Evolutionary conservation across 2,113 vertebrate genomes (phyloP), one percentile per base, ranked within the genome.

Genomic region (Carassius carassius): DNA sequence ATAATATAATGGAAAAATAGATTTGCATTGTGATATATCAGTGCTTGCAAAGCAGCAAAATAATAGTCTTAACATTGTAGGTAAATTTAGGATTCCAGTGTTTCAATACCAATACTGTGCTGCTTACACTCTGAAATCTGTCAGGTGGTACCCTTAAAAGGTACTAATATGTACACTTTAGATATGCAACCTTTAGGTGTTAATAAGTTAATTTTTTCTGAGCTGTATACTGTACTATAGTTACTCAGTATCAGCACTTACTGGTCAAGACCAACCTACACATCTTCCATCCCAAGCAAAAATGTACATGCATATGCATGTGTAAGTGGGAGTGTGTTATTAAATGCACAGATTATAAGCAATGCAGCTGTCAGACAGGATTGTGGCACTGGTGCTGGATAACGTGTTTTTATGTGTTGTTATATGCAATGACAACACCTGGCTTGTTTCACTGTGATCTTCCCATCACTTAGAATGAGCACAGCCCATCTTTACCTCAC

Each of bases 401-500:
- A 84, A 87, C 81, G 58, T 89, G 86, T 86, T 84, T 90, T 89
- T 91, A 89, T 92, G 88, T 91, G 90, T 90, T 89, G 88, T 91
- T 86, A 91, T 87, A 90, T 90, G 91, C 86, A 90, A 88, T 89
- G 91, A 92, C 92, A 93, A 92, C 84, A 86, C 90, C 91, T 92
- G 92, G 88, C 90, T 90, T 93, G 92, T 92, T 93, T 92, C 84
- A 89, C 93, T 92, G 90, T 94, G 91, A 94, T 94, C 92, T 94
- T 90, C 91, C 92, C 90, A 93, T 93, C 93, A 92, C 89, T 90
- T 90, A 89, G 91, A 94, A 93, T 91, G 90, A 92, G 91, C 83
- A 88, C 90, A 89, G 85, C 65, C 83, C 88, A 82, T 76, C 54
- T 82, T 89, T 91, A 85, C 83, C 88, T 90, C 90, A 87, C 87